Conservation (phyloP, 2,113 vertebrate species). For the Zootoca vivipara region DNA sequence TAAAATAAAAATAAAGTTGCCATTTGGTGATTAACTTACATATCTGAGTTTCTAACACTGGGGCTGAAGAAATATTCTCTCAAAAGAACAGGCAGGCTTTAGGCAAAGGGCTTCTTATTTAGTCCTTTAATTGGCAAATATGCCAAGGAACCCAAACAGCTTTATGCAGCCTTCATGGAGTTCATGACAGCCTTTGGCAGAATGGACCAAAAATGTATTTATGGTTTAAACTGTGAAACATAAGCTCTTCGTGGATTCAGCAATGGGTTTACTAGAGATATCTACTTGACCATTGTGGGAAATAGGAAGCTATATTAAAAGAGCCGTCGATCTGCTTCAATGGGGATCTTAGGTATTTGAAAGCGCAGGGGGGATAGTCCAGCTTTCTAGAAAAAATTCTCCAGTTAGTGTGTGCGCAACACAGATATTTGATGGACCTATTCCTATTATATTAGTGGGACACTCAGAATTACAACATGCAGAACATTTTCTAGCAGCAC, state of each 20-base stretch:
- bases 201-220: neutral
- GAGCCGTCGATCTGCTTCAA: neutral
- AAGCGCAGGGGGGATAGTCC: neutral
- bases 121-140: neutral
- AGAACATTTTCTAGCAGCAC: too few relatives aligned
- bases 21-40: too few relatives aligned
- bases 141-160: neutral
- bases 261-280: too few relatives aligned
- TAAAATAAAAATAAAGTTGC: too few relatives aligned
- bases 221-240: neutral
- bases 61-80: neutral
- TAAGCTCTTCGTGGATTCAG: neutral
- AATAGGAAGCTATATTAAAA: neutral
- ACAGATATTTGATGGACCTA: too few relatives aligned
- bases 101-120: neutral
- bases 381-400: neutral
- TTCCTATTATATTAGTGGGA: neutral
- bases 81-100: neutral
- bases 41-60: too few relatives aligned
- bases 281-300: neutral
- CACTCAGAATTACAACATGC: neutral
- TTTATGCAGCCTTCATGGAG: neutral
- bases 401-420: neutral
- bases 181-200: neutral
- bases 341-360: neutral